Evolutionary conservation across 1,140 invertebrate species (phyloP), one percentile per base, ranked within the genome.

Genomic region (Chelonus insularis): DNA sequence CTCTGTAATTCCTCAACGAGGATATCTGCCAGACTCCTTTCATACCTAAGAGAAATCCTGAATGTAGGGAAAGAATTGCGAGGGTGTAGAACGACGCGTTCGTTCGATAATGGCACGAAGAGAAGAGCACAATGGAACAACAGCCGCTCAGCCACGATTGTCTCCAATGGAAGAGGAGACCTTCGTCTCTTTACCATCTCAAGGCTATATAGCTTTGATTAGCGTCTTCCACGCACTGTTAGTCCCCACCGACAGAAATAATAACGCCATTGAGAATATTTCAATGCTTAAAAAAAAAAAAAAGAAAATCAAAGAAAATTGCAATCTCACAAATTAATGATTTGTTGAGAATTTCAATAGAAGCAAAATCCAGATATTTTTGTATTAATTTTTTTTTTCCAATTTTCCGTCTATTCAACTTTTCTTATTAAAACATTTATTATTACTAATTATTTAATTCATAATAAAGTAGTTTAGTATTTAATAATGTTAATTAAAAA

Each of bases 121-220:
- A 34, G 16, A 16, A 34, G 18, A 32, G 20, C 8, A 59, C 57
- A 59, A 59, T 59, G 57, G 48, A 51, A 59, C 45, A 59, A 51
- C 57, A 59, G 57, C 9, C 12, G 34, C 57, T 51, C 57, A 59
- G 57, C 47, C 57, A 9, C 57, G 47, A 59, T 59, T 59, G 57
- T 59, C 57, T 59, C 57, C 57, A 34, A 18, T 37, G 47, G 47
- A 59, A 51, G 57, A 48, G 57, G 51, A 59, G 57, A 51, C 32
- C 52, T 55, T 55, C 52, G 14, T 58, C 41, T 45, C 41, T 32
- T 9, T 43, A 23, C 39, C 21, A 29, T 47, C 23, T 11, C 21
- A 47, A 36, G 29, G 29, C 34, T 23, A 16, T 16, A 34, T 11
- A 21, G 47, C 32, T 51, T 59, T 59, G 57, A 59, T 59, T 59